Conservation (phyloP, 2,113 vertebrate species). For the Bombycilla garrulus region DNA sequence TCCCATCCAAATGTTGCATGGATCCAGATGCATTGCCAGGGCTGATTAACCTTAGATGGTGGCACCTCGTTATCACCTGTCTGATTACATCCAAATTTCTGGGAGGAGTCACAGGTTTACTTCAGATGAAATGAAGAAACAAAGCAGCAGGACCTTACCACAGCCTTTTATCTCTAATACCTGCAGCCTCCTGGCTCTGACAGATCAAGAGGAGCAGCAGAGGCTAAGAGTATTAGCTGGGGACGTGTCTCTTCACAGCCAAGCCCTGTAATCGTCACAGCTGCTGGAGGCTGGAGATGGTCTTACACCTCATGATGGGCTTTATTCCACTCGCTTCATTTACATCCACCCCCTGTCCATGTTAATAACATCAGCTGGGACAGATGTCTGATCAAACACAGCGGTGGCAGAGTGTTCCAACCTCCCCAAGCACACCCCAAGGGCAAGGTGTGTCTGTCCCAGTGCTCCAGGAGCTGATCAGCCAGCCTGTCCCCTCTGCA, state of each 20-base stretch:
- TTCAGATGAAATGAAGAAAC: background rate
- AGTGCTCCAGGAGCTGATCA: background rate
- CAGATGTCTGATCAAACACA: background rate
- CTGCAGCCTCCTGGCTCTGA: background rate
- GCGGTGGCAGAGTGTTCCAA: background rate
- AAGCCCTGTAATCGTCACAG: slow-evolving; percentile 4
- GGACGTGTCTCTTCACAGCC: background rate
- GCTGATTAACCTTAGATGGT: background rate
- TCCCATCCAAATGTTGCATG: background rate
- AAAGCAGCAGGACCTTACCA: background rate
- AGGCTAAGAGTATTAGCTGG: slow-evolving; percentile 3
- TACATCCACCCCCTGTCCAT: background rate
- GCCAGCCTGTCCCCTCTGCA: background rate
- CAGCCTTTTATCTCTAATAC: background rate
- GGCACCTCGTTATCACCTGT: background rate
- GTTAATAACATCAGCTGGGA: background rate
- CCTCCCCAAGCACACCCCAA: background rate
- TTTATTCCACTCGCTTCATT: background rate
- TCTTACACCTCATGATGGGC: background rate
- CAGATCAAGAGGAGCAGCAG: background rate
- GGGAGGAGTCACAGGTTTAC: background rate
- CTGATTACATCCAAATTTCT: background rate
- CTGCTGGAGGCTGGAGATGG: background rate
- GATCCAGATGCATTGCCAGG: background rate
- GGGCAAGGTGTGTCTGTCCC: background rate